A percentile compares a stretch with the other conserved stretches of the same genome.
phyloP scores from a whole-genome alignment of 2,797 vertebrate species.

The Xiphophorus birchmanni region DNA sequence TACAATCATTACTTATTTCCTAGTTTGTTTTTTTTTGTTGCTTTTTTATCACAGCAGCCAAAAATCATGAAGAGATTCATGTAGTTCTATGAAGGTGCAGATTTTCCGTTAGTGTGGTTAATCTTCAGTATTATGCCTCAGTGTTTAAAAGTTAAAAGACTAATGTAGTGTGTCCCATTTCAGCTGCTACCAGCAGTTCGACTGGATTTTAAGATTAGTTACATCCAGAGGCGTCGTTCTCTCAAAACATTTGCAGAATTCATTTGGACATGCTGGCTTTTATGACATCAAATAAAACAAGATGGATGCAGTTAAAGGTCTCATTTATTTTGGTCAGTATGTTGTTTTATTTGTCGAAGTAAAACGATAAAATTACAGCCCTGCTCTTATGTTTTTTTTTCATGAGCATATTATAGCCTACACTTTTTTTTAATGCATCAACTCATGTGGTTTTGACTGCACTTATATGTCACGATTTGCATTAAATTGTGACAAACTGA shows the following conservation, averaged over 20 bases:
- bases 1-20: background rate
- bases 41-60: slow-evolving; percentile 13
- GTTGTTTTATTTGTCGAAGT: background rate
- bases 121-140: background rate
- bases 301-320: background rate
- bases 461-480: background rate
- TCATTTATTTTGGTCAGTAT: background rate
- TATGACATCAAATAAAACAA: slow-evolving; percentile 8
- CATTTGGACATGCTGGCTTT: slow-evolving; percentile 1
- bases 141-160: slow-evolving; percentile 4
- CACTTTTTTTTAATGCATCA: background rate
- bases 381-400: background rate
- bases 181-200: background rate
- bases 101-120: background rate
- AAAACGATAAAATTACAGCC: background rate
- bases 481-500: background rate
- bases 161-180: slow-evolving; percentile 7
- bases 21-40: slow-evolving; percentile 12
- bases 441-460: background rate
- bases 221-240: background rate
- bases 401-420: background rate
- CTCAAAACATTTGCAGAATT: background rate
- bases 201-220: background rate
- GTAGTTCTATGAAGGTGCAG: background rate
- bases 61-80: slow-evolving; percentile 18